Percentiles rank a stretch among this genome's conserved stretches.
Conservation (phyloP, 2,113 vertebrate species). For the Penelope pileata region DNA sequence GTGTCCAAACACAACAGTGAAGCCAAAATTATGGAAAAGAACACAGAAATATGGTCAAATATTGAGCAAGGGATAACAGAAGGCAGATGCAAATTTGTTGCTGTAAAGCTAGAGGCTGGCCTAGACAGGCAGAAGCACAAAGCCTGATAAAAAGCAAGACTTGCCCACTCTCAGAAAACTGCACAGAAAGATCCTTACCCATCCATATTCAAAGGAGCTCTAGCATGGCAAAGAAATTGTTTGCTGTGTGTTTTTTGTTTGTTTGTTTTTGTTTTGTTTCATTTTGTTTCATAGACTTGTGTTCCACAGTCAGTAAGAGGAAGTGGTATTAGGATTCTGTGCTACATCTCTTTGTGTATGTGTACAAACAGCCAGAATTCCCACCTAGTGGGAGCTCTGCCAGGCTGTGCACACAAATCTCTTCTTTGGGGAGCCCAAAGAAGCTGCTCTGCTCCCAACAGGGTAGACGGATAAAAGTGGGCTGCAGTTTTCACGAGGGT, state of each 20-base stretch:
- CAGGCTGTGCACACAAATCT: accelerated
- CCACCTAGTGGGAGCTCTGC: not conserved
- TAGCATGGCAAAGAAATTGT: not conserved
- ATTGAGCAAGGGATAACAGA: not conserved
- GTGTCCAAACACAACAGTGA: not conserved
- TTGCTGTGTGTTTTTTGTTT: not conserved
- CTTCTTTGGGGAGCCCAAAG: not conserved
- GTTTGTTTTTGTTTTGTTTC: not conserved
- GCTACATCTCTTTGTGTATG: not conserved
- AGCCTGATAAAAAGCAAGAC: not conserved
- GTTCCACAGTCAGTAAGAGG: not conserved
- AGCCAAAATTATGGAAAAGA: not conserved
- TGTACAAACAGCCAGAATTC: not conserved
- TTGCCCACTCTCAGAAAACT: not conserved
- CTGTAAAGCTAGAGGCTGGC: not conserved
- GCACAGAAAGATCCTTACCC: not conserved
- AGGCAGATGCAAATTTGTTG: not conserved
- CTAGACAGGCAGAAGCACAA: not conserved
- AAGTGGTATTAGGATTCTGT: not conserved
- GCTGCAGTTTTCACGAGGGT: not conserved
- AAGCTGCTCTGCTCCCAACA: not conserved
- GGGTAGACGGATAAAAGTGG: not conserved
- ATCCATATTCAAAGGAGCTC: not conserved
- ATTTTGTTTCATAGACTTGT: not conserved
- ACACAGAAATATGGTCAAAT: not conserved